phyloP scores from a whole-genome alignment of 2,888 invertebrate species.

The Stenotaenia linearis region DNA sequence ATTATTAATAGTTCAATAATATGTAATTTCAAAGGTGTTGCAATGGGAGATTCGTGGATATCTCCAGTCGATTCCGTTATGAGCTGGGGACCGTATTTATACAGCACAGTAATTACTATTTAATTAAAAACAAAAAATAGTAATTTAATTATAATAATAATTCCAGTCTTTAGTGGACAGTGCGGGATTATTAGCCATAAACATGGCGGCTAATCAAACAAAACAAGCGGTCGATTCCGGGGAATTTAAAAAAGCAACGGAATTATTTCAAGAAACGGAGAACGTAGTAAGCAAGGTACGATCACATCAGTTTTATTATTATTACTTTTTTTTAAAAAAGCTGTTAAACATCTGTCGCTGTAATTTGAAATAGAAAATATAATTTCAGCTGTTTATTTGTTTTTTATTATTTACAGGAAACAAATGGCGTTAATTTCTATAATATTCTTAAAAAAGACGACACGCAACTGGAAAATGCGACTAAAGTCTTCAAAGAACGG shows the following conservation, averaged over 20 bases:
- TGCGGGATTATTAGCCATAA: conserved; percentile 58
- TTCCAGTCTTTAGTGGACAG: conserved; percentile 59
- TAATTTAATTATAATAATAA: no score
- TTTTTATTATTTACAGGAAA: conserved; percentile 41
- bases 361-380: no score
- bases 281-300: conserved; percentile 50
- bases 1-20: conserved; percentile 47
- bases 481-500: conserved; percentile 5
- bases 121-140: no score
- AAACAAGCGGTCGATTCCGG: conserved; percentile 56
- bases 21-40: conserved; percentile 70
- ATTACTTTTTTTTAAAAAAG: no score
- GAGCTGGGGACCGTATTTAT: conserved; percentile 74
- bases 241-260: conserved; percentile 58
- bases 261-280: conserved; percentile 62
- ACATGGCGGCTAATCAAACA: conserved; percentile 55
- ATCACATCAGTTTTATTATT: no score
- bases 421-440: conserved; percentile 69
- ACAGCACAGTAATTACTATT: conserved; percentile 58
- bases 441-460: conserved; percentile 58
- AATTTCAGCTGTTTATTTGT: no score
- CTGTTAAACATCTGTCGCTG: neutral
- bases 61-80: conserved; percentile 76
- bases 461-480: neutral
- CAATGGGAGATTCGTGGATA: conserved; percentile 84